Conservation (phyloP, 2,113 vertebrate genomes). For the Leuciscus idus region DNA sequence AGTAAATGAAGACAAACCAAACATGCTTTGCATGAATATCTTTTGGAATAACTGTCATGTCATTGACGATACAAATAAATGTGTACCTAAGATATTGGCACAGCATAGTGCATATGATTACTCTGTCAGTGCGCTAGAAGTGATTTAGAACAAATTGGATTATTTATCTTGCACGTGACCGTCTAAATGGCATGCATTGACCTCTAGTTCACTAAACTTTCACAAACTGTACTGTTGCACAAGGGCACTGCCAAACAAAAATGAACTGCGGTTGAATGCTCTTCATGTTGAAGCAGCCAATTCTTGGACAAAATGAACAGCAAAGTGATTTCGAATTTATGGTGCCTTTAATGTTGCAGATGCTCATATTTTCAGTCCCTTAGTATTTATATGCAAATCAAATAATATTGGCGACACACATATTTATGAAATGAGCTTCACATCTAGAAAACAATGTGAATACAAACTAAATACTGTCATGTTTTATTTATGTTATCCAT, state of each 20-base stretch:
- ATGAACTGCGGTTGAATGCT: background rate
- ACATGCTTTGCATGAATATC: background rate
- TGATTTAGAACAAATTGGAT: background rate
- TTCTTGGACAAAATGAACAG: background rate
- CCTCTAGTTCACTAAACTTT: background rate
- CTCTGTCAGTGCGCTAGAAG: background rate
- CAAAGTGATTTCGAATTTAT: background rate
- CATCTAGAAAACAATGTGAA: background rate
- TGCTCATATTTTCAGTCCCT: slow-evolving; percentile 8
- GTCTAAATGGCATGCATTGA: background rate
- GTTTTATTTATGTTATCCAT: background rate
- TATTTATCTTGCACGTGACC: background rate
- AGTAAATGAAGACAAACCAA: background rate
- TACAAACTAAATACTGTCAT: background rate
- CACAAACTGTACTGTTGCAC: background rate
- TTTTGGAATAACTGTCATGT: slow-evolving; percentile 10
- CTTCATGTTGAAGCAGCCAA: background rate
- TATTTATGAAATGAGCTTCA: slow-evolving; percentile 1
- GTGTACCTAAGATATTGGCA: background rate
- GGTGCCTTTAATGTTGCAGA: slow-evolving; percentile 7
- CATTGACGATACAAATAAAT: background rate
- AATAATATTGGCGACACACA: background rate
- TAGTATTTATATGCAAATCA: slow-evolving; percentile 16
- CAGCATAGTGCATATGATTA: background rate
- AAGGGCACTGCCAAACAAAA: background rate